Base-by-base conservation (phyloP, 2,888 invertebrate genomes). In the Eucriotettix oculatus region DNA sequence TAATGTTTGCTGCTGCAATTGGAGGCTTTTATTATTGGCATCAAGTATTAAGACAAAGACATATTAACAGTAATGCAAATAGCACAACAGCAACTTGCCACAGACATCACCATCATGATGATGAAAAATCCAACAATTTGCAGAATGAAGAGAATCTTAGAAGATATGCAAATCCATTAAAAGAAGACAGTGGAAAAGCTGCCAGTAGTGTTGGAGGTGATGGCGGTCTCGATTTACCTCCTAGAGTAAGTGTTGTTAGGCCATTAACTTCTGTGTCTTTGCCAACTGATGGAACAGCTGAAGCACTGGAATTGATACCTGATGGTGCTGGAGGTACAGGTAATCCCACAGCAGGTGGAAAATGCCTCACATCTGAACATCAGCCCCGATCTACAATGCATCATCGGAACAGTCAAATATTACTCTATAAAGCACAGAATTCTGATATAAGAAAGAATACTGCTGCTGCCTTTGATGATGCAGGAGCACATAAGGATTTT, bases 101-200 rank as follows among this genome's bases (percentile, higher is more conserved):
- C 5, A 63, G 66, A 48, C 61, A 64, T n/a, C 60, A 66, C 29
- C 66, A 65, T 68, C 83, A 86, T 69, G 87, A 89, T 70, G 90
- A 90, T 70, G 90, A 91, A 70, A 91, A 91, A 72, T 88, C 91
- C 5, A 93, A 93, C 73, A 93, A 93, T 73, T 74, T 90, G 61
- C 92, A 93, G 74, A 92, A 91, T 72, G 90, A 91, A 71, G 92
- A 93, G 73, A 92, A 91, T 71, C 77, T 93, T 61, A 80, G 91
- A 58, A 81, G 90, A 65, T 89, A 87, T 73, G 84, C 86, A 55
- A 90, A 90, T 74, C 87, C 89, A 9, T 75, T 90, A 61, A 87
- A 86, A 69, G 82, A 80, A 64, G 83, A 79, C 57, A 77, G 73
- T 64, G 76, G 71, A 63, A 78, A 73, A 12, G 76, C 78, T 65